These are phyloP conservation scores for Rhagonycha fulva DNA, from an alignment of 2,888 invertebrate species.

Conservation along the genomic window DNA sequence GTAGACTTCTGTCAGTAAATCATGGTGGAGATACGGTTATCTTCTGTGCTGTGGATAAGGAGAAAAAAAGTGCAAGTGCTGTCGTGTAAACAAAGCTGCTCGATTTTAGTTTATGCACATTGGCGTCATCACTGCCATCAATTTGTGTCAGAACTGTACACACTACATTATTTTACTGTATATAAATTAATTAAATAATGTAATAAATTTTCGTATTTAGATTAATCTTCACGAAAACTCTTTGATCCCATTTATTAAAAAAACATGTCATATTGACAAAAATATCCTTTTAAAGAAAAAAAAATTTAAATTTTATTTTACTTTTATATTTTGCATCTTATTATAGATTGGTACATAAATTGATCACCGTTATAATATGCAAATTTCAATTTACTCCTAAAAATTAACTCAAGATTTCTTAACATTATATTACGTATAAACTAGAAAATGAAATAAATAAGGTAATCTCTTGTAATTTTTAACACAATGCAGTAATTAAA, in stretches of 20 bases:
- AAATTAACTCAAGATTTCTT: background rate
- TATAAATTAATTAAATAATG: too few relatives aligned
- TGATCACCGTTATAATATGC: background rate
- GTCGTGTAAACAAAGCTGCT: too few relatives aligned
- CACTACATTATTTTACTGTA: too few relatives aligned
- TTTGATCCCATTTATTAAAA: background rate
- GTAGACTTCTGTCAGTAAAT: too few relatives aligned
- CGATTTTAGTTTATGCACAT: too few relatives aligned
- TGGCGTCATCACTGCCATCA: too few relatives aligned
- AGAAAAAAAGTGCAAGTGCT: too few relatives aligned
- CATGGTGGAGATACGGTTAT: too few relatives aligned
- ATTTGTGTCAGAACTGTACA: too few relatives aligned
- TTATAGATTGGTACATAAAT: background rate
- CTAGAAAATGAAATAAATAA: background rate
- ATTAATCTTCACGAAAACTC: too few relatives aligned
- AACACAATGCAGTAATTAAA: background rate
- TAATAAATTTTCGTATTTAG: too few relatives aligned
- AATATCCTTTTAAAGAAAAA: background rate
- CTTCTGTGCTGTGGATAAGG: too few relatives aligned
- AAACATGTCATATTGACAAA: background rate
- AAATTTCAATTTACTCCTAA: background rate
- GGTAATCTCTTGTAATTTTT: background rate
- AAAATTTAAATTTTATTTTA: background rate
- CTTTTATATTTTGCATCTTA: background rate
- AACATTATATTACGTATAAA: background rate